Evolutionary conservation across 2,113 vertebrate species (phyloP).

Genomic region (Rattus rattus): DNA sequence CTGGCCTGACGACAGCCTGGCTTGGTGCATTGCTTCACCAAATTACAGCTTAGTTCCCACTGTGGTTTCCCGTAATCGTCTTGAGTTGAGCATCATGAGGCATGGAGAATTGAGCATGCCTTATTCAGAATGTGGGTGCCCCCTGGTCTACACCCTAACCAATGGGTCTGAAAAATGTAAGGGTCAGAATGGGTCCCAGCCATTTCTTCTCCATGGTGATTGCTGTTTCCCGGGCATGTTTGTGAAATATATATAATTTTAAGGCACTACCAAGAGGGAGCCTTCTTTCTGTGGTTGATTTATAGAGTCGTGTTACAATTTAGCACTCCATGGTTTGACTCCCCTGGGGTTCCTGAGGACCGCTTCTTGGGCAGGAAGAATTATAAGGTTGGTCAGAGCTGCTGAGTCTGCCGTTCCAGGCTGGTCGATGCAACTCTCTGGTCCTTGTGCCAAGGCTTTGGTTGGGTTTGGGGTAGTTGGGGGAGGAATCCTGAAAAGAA

Average conservation of each 20-base stretch:
- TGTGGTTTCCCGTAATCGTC: not conserved
- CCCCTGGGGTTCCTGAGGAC: not conserved
- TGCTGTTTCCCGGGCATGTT: constrained; percentile 72
- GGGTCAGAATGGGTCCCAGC: constrained; percentile 27
- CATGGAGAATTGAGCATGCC: not conserved
- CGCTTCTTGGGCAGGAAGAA: constrained; percentile 15
- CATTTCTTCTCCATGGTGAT: constrained; percentile 1
- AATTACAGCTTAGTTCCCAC: not conserved
- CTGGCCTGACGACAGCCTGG: not conserved
- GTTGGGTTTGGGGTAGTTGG: not conserved
- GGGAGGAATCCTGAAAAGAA: not conserved
- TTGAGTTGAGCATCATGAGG: not conserved
- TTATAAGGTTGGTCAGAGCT: constrained; percentile 47
- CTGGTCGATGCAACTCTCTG: not conserved
- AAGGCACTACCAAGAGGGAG: constrained; percentile 43
- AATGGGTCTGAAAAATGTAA: not conserved
- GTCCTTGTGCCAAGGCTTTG: not conserved
- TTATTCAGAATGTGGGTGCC: not conserved
- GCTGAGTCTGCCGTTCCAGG: constrained; percentile 65
- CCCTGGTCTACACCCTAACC: not conserved
- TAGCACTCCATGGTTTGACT: constrained; percentile 33
- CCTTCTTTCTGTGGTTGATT: constrained; percentile 70
- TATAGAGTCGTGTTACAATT: constrained; percentile 58
- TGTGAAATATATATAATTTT: constrained; percentile 68
- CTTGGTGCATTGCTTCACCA: not conserved